A percentile compares a stretch with the other conserved stretches of the same genome.
Conservation (phyloP, 2,797 vertebrate genomes). For the Leptatherina wallacei region DNA sequence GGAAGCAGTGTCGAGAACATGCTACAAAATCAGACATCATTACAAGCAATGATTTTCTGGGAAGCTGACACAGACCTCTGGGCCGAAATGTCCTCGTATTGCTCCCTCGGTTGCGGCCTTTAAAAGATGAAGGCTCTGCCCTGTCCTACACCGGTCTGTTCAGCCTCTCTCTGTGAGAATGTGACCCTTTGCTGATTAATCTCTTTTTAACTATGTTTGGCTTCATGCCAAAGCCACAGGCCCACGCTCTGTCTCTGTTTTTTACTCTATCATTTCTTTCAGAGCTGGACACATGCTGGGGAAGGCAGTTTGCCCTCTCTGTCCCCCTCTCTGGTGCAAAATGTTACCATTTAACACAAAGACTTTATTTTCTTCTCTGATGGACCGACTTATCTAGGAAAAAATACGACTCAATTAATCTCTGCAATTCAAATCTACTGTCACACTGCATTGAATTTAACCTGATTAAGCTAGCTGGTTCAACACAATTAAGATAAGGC, state of each 20-base stretch:
- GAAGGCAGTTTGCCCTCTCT: slow-evolving; percentile 36
- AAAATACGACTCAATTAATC: slow-evolving; percentile 16
- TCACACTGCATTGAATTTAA: slow-evolving; percentile 1
- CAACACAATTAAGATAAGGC: background rate
- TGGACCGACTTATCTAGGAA: slow-evolving; percentile 24
- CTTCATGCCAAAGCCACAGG: slow-evolving; percentile 71
- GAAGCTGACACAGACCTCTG: slow-evolving; percentile 7
- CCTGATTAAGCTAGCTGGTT: background rate
- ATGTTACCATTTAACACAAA: slow-evolving; percentile 47
- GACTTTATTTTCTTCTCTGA: slow-evolving; percentile 38
- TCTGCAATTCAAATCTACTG: slow-evolving; percentile 3
- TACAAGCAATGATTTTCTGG: background rate
- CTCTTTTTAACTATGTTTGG: slow-evolving; percentile 84
- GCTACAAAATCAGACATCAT: slow-evolving; percentile 6
- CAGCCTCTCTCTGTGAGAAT: slow-evolving; percentile 73
- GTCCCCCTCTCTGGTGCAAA: slow-evolving; percentile 41
- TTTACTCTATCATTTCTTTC: slow-evolving; percentile 71
- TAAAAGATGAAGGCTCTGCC: slow-evolving; percentile 46
- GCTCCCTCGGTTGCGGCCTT: slow-evolving; percentile 36
- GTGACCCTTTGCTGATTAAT: slow-evolving; percentile 81
- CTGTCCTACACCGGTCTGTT: slow-evolving; percentile 42
- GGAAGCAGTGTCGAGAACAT: background rate
- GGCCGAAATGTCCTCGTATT: slow-evolving; percentile 21
- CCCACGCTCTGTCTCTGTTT: slow-evolving; percentile 53
- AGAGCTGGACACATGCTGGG: slow-evolving; percentile 59